phyloP scores from a whole-genome alignment of 2,797 vertebrate species.

The Poecilia velifera region DNA sequence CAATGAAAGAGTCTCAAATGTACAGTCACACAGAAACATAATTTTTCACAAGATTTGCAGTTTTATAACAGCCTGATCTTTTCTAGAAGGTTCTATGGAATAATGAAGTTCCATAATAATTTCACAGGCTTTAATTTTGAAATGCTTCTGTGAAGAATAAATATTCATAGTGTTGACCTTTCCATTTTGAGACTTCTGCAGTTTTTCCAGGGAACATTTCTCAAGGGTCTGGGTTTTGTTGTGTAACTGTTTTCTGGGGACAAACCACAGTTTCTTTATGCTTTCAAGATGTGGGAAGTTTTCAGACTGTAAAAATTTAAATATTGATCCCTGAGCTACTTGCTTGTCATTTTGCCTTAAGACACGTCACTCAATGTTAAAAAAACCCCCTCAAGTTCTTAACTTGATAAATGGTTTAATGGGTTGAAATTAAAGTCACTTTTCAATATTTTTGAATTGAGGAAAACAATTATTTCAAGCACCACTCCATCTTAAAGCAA shows the following conservation, averaged over 20 bases:
- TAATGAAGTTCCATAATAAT: neutral
- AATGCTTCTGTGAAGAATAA: neutral
- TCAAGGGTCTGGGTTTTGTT: neutral
- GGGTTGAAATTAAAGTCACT: neutral
- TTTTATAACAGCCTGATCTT: neutral
- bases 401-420: neutral
- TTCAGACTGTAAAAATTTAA: neutral
- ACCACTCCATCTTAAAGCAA: neutral
- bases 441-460: neutral
- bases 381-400: neutral
- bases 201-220: neutral
- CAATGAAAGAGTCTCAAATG: neutral
- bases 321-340: neutral
- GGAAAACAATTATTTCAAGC: neutral
- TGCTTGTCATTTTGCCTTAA: neutral
- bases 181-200: neutral
- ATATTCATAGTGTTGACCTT: neutral
- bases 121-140: neutral
- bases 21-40: neutral
- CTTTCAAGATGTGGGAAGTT: neutral
- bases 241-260: neutral
- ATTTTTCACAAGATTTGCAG: neutral
- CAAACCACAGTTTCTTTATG: neutral
- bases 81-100: neutral
- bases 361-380: neutral